A percentile compares a stretch with the other conserved stretches of the same genome.
phyloP scores from a whole-genome alignment of 2,797 vertebrate genomes.

The Pangasius macronema region DNA sequence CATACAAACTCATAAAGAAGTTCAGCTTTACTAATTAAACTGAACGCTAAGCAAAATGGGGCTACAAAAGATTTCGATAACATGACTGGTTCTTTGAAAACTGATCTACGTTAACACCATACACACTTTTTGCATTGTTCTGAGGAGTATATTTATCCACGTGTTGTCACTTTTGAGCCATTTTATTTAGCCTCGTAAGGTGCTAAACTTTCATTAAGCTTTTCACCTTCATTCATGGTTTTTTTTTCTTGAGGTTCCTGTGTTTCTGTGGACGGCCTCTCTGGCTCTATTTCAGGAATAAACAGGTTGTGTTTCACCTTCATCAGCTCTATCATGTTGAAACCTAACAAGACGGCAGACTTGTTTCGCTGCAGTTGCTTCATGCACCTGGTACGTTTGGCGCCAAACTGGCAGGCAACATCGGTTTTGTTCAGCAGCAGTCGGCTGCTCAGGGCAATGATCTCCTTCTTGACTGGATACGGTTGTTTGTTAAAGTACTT shows the following conservation, averaged over 20 bases:
- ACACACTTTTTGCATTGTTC: conserved; percentile 12
- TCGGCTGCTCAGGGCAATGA: conserved; percentile 80
- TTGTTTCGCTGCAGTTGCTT: conserved; percentile 81
- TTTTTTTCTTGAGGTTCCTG: background rate
- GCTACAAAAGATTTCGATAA: conserved; percentile 32
- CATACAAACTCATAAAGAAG: conserved; percentile 24
- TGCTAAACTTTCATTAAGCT: background rate
- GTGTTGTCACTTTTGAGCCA: background rate
- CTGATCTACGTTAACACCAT: conserved; percentile 6
- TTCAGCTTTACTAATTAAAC: conserved; percentile 10
- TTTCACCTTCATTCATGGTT: background rate
- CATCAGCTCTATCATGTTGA: conserved; percentile 87
- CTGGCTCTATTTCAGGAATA: conserved; percentile 63
- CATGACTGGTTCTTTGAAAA: background rate
- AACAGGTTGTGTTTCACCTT: conserved; percentile 82
- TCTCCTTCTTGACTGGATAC: conserved; percentile 85
- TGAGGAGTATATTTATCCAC: background rate
- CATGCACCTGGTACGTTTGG: conserved; percentile 84
- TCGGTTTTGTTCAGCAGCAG: conserved; percentile 83
- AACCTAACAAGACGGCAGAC: conserved; percentile 84
- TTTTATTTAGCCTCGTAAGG: background rate
- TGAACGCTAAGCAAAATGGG: conserved; percentile 23
- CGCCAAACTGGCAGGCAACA: conserved; percentile 82
- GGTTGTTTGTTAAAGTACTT: conserved; percentile 92
- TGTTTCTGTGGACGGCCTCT: conserved; percentile 1